A percentile compares a stretch with the other conserved stretches of the same genome.
Conservation (phyloP, 2,113 vertebrate genomes). For the Fregata magnificens region DNA sequence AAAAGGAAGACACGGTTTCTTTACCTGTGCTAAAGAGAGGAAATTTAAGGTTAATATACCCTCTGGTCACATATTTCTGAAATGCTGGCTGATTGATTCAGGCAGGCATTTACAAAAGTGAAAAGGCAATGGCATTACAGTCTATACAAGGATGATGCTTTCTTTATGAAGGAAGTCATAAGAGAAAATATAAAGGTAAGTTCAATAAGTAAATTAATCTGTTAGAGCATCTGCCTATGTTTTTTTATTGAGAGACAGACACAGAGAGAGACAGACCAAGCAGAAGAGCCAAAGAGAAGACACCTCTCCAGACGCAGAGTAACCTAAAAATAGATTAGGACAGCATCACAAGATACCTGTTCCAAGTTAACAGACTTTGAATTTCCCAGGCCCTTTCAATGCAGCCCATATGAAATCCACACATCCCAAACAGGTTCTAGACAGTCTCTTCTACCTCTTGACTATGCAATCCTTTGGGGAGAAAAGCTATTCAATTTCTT, state of each 20-base stretch:
- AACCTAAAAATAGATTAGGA: background rate
- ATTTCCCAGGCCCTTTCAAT: background rate
- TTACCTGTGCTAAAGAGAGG: background rate
- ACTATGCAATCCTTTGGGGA: background rate
- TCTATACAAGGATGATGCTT: background rate
- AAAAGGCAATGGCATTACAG: background rate
- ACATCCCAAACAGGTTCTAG: background rate
- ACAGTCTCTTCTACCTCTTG: background rate
- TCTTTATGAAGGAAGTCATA: background rate
- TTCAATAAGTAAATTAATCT: background rate
- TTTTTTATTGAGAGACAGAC: background rate
- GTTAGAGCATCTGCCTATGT: background rate
- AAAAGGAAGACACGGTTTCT: background rate
- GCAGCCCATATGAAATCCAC: background rate
- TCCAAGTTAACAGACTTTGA: background rate
- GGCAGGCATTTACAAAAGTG: background rate
- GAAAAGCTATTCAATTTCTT: background rate
- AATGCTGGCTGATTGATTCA: background rate
- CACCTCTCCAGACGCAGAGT: background rate
- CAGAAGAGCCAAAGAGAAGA: background rate
- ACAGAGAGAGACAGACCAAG: background rate
- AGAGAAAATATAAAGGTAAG: background rate
- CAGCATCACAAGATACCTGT: background rate
- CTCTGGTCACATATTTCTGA: background rate
- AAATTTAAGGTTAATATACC: background rate